Conservation (phyloP, 2,888 invertebrate genomes). For the Pyrochroa serraticornis region DNA sequence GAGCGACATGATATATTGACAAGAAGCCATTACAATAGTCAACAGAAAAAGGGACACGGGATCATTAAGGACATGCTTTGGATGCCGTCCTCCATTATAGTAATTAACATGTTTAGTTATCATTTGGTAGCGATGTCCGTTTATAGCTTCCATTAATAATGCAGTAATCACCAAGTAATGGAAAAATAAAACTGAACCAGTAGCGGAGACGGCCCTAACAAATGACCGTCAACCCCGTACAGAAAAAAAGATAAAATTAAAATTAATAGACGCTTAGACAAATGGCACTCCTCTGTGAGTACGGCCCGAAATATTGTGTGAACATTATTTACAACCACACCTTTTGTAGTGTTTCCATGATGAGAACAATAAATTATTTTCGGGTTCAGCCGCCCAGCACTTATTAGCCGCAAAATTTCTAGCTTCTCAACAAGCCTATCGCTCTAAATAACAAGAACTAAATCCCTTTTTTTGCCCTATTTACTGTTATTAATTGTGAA, state of each 20-base stretch:
- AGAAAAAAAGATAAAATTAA: constrained; percentile 54
- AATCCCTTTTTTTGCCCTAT: no score
- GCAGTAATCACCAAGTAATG: constrained; percentile 49
- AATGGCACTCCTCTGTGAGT: constrained; percentile 54
- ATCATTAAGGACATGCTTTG: constrained; percentile 27
- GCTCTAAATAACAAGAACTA: no score
- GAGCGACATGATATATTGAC: constrained; percentile 15
- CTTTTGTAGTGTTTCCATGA: constrained; percentile 56
- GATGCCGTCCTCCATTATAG: constrained; percentile 41
- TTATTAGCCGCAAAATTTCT: constrained; percentile 43
- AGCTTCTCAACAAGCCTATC: neutral
- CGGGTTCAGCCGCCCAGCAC: constrained; percentile 45
- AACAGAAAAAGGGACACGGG: constrained; percentile 21
- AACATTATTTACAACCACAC: constrained; percentile 57
- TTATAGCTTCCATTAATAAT: constrained; percentile 50
- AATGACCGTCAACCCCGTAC: constrained; percentile 47
- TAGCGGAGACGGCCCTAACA: constrained; percentile 45
- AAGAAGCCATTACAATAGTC: constrained; percentile 10
- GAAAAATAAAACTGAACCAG: constrained; percentile 47
- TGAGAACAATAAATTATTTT: constrained; percentile 55
- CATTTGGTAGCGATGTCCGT: constrained; percentile 47
- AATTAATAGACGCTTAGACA: constrained; percentile 56
- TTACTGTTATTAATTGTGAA: no score
- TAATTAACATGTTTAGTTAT: constrained; percentile 51
- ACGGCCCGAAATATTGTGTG: constrained; percentile 55